Percentiles rank a stretch among this genome's conserved stretches.
These are phyloP conservation scores for Hetaerina americana DNA, from an alignment of 1,140 invertebrate genomes.

Conservation along the genomic window DNA sequence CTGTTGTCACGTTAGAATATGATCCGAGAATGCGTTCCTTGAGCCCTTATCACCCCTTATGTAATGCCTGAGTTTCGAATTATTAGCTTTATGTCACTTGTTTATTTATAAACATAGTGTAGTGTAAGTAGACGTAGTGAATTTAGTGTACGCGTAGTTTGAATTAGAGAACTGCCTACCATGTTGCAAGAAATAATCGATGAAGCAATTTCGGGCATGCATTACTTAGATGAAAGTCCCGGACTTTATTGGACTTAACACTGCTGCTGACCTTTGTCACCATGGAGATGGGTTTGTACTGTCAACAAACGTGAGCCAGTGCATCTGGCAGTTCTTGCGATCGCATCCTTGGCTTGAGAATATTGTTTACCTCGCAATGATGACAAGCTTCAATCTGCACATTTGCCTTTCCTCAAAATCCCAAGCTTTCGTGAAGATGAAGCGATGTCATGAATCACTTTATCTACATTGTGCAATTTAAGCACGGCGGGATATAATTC, in stretches of 20 bases:
- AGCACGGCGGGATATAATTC: neutral
- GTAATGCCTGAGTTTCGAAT: neutral
- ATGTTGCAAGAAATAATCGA: neutral
- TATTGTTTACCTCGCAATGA: neutral
- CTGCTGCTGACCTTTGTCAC: neutral
- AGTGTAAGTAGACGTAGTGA: neutral
- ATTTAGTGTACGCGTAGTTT: neutral
- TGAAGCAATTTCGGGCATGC: neutral
- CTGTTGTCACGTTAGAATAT: neutral
- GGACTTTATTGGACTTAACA: neutral
- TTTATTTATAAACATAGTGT: neutral
- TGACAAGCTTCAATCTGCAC: neutral
- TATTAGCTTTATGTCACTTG: neutral
- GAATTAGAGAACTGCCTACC: neutral
- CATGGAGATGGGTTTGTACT: neutral
- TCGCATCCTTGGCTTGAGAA: neutral
- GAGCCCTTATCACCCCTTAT: neutral
- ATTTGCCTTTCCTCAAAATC: neutral
- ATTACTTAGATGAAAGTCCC: neutral
- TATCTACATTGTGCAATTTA: neutral
- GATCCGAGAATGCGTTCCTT: neutral
- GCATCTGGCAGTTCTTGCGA: neutral
- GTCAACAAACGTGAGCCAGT: neutral
- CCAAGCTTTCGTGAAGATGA: neutral
- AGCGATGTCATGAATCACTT: neutral